phyloP scores from a whole-genome alignment of 2,797 vertebrate species.

The Aldrovandia affinis region DNA sequence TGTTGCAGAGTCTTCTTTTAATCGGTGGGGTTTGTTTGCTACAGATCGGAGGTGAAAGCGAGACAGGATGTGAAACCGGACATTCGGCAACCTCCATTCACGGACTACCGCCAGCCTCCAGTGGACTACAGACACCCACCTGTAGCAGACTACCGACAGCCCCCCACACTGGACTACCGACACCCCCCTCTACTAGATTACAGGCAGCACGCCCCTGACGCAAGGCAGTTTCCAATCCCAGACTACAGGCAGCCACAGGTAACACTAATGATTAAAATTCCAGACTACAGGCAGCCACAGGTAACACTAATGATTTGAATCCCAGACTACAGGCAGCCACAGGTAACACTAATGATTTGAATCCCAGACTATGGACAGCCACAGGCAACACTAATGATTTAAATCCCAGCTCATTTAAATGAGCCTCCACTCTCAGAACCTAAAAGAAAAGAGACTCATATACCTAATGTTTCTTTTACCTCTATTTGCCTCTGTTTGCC shows the following conservation, averaged over 20 bases:
- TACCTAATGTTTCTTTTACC: too few relatives aligned
- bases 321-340: not conserved
- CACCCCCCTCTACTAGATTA: constrained; percentile 94
- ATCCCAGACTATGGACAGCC: not conserved
- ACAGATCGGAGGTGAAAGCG: constrained; percentile 98
- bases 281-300: constrained; percentile 71
- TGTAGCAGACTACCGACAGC: constrained; percentile 89
- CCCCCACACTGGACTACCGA: constrained; percentile 91
- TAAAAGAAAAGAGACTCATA: too few relatives aligned
- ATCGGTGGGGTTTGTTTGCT: constrained; percentile 61
- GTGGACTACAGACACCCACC: constrained; percentile 93
- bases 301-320: constrained; percentile 49
- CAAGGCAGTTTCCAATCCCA: constrained; percentile 85
- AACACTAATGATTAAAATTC: constrained; percentile 24
- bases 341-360: not conserved
- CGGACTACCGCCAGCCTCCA: constrained; percentile 94
- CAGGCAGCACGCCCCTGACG: constrained; percentile 88
- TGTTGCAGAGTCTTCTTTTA: constrained; percentile 19
- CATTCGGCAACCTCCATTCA: constrained; percentile 93
- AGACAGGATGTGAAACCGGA: constrained; percentile 98
- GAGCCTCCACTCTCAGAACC: too few relatives aligned
- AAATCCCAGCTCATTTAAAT: not conserved
- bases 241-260: constrained; percentile 87
- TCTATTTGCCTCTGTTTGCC: too few relatives aligned
- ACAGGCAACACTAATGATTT: not conserved